Evolutionary conservation across 1,140 invertebrate species (phyloP), one percentile per base, ranked within the genome.

Genomic region (Rhynchophorus ferrugineus): DNA sequence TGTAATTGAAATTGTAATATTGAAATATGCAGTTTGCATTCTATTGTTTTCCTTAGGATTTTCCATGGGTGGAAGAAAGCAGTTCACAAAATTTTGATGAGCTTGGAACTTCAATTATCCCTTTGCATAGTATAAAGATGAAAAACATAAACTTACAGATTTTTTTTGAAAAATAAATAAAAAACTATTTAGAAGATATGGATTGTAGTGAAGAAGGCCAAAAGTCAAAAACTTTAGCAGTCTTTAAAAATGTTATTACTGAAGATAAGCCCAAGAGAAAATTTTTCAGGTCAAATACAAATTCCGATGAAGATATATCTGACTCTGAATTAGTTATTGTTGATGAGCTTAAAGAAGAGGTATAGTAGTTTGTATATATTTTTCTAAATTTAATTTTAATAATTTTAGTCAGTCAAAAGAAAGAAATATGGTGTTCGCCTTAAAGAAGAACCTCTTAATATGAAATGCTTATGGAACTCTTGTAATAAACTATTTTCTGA

Each of bases 211-310:
- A 39, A 29, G 19, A 43, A 48, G 47, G 41, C 24, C 44, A 48
- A 22, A 61, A 63, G 44, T 46, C 56, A 11, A 63, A 63, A 57
- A 62, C 51, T 44, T 43, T 66, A 22, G 64, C 62, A 16, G 64
- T 66, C 17, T 66, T 66, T 45, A 60, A 66, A 41, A 61, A 66
- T 56, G 55, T 66, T 8, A 44, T 57, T 8, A 43, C 50, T 11
- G 59, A 57, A 43, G 47, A 55, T 22, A 53, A 58, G 17, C 29
- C 38, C 19, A 53, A 54, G 21, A 6, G 24, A 6, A 56, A 48
- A 19, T 49, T 54, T 29, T 42, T 38, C 49, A 43, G 37, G 37
- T 44, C 43, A 16, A 47, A 56, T 44, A 37, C 43, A 19, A 49
- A 49, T 42, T 34, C 42, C 8, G 49, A 44, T 29, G 52, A 57